Evolutionary conservation across 2,797 vertebrate genomes (phyloP).

Genomic region (Neostethus bicornis): DNA sequence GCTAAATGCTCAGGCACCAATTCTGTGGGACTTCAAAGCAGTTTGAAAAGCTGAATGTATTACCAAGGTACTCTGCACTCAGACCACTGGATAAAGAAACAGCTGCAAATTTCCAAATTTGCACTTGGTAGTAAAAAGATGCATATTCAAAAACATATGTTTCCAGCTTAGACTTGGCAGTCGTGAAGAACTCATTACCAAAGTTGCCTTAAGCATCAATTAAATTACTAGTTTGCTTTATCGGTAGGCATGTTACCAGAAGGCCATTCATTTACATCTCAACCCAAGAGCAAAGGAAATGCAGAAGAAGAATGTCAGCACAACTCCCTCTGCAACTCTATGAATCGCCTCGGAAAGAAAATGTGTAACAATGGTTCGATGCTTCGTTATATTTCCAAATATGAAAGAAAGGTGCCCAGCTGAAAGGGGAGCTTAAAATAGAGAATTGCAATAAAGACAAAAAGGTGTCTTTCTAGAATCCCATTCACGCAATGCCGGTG

Average conservation of each 20-base stretch:
- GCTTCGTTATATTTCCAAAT: neutral
- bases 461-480: too few relatives aligned
- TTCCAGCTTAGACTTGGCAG: constrained; percentile 19
- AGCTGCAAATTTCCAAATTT: neutral
- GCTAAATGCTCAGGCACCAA: constrained; percentile 47
- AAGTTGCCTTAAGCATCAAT: constrained; percentile 35
- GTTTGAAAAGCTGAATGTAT: constrained; percentile 18
- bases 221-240: constrained; percentile 48
- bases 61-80: constrained; percentile 24
- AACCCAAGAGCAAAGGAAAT: constrained; percentile 22
- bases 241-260: constrained; percentile 33
- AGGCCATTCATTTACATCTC: constrained; percentile 35
- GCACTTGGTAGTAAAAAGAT: neutral
- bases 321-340: constrained; percentile 6
- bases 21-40: constrained; percentile 29
- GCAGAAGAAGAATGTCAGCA: constrained; percentile 16
- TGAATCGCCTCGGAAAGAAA: neutral
- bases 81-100: constrained; percentile 10
- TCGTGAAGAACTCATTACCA: constrained; percentile 42
- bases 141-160: constrained; percentile 5
- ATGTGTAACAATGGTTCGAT: neutral
- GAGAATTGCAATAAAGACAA: too few relatives aligned
- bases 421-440: neutral
- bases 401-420: neutral
- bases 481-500: too few relatives aligned